These are phyloP conservation scores for Pangasius djambal DNA, from an alignment of 2,797 vertebrate genomes.

Conservation along the genomic window DNA sequence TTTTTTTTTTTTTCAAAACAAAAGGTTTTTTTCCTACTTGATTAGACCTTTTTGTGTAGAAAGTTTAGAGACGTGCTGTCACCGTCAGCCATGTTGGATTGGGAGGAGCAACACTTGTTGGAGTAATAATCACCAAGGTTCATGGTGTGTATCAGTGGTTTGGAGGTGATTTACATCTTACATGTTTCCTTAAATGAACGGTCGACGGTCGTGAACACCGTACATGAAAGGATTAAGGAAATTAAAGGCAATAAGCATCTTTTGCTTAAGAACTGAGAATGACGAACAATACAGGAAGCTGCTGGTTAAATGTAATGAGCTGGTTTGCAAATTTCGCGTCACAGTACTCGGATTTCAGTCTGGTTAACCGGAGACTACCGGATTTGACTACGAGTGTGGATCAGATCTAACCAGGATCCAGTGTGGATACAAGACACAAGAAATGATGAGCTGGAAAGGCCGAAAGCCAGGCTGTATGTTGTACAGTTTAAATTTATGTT, in stretches of 20 bases:
- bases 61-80: background rate
- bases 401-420: background rate
- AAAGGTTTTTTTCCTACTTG: background rate
- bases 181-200: background rate
- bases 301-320: background rate
- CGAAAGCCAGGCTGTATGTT: background rate
- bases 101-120: background rate
- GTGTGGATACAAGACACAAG: background rate
- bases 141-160: background rate
- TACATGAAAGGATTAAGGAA: background rate
- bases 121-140: background rate
- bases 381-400: background rate
- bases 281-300: background rate
- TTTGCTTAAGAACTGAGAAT: background rate
- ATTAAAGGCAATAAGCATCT: background rate
- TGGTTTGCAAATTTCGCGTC: background rate
- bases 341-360: background rate
- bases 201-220: background rate
- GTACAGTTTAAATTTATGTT: background rate
- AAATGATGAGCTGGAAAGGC: background rate
- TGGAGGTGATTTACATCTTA: background rate
- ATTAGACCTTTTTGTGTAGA: background rate
- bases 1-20: background rate
- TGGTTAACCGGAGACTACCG: background rate
- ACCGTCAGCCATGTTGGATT: slow-evolving; percentile 2